phyloP scores from a whole-genome alignment of 2,113 vertebrate species.

The Camarhynchus parvulus region DNA sequence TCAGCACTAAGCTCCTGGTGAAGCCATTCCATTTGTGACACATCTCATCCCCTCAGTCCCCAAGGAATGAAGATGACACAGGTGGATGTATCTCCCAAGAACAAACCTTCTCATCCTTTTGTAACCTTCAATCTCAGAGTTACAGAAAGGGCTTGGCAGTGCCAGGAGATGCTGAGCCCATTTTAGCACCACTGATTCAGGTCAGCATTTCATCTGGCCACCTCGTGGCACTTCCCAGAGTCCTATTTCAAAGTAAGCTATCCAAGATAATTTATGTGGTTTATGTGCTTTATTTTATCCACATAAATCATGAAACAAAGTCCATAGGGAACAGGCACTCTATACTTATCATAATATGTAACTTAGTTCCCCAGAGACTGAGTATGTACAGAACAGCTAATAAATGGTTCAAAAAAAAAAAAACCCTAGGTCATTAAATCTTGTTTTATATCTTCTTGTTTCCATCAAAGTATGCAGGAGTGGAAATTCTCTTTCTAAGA shows the following conservation, averaged over 20 bases:
- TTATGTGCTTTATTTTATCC: conserved; percentile 63
- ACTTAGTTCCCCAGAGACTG: conserved; percentile 58
- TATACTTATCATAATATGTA: conserved; percentile 69
- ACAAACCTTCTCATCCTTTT: neutral
- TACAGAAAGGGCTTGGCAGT: neutral
- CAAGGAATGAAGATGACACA: neutral
- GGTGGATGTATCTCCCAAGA: neutral
- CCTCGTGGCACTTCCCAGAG: neutral
- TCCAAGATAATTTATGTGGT: conserved; percentile 61
- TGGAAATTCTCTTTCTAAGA: conserved; percentile 71
- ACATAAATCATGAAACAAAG: conserved; percentile 59
- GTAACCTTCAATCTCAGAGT: neutral
- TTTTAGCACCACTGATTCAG: conserved; percentile 5
- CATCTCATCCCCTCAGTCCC: neutral
- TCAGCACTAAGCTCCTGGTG: fast-evolving
- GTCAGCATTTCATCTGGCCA: conserved; percentile 54
- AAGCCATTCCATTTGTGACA: neutral
- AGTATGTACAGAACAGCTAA: conserved; percentile 65
- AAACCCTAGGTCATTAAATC: conserved; percentile 53
- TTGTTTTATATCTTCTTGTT: conserved; percentile 71
- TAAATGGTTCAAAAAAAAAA: conserved; percentile 49
- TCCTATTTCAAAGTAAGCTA: conserved; percentile 61
- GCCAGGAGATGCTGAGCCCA: neutral
- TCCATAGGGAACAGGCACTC: conserved; percentile 63
- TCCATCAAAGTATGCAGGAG: conserved; percentile 66